Base-by-base conservation (phyloP, 2,113 vertebrate species). In the Numenius arquata region DNA sequence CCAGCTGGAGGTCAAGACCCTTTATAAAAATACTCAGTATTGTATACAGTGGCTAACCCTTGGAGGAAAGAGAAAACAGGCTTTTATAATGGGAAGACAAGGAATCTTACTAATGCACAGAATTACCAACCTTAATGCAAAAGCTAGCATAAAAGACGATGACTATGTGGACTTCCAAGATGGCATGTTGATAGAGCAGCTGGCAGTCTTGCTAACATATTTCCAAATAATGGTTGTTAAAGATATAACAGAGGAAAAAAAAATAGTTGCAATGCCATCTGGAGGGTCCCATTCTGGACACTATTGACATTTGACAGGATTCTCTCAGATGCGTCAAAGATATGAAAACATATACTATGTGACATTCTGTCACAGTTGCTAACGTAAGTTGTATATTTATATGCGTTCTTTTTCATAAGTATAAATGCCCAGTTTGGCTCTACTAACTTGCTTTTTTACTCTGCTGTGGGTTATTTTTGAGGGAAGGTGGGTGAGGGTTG, bases 241-340 rank as follows among this genome's bases (percentile, higher is more conserved):
- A 90, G 36, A 41, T 34, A 32, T 25, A 94, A 53, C 1, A 1
- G n/a, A 56, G 18, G 2, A 18, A 40, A 32, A 34, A 50, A 85
- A 55, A 52, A 55, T 17, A 20, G 25, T 50, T 79, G 36, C 40
- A 36, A 6, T 56, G 13, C 72, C 72, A 73, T 83, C 67, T 84
- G 53, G 61, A 43, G 40, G 30, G 45, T 92, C 34, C 50, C 11
- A 3, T 90, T 80, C 53, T 77, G 79, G 47, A 65, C 63, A 34
- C 40, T 55, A 4, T 1, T 67, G 71, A 65, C 79, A 32, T 62
- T 34, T 56, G 68, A 84, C 68, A 81, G 65, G 55, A 45, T 52
- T 80, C 30, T 88, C 45, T 90, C 0, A 0, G 23, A 7, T 25
- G 22, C 1, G 0, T 67, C 52, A 71, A 43, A 30, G 40, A 32